Evolutionary conservation across 2,888 invertebrate species (phyloP), one percentile per base, ranked within the genome.

Genomic region (Chesias legatella): DNA sequence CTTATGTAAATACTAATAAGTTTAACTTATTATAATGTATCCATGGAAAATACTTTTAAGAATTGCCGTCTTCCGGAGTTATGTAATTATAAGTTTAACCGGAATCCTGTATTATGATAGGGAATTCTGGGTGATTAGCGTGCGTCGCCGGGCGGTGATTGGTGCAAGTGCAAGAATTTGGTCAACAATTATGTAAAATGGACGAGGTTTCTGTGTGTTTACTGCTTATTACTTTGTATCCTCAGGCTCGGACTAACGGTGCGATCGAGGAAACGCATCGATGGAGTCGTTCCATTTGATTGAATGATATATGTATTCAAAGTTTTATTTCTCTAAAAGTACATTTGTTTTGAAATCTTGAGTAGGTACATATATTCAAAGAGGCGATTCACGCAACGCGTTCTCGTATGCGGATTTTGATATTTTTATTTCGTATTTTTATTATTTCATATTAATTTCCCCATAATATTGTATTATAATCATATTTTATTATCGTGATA

Each of bases 141-240:
- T 56, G 55, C 56, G 53, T 49, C 52, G n/a, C n/a, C 43, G 53
- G 56, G 56, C 65, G 58, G 63, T 76, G 68, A 79, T 81, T 80
- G 77, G 64, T 66, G 65, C 60, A 58, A 70, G 62, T 64, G 71
- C 70, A 73, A 73, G 67, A 69, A 75, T 78, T 81, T 79, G 47
- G 69, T 61, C 58, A 69, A 74, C 63, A 74, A 82, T 84, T 77
- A 78, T 69, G 76, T 73, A 75, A 71, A 77, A 70, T 76, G 76
- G 59, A 65, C 67, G 70, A 60, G 53, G 61, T 69, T 59, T 64
- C 66, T 78, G 73, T 81, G 61, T 77, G 67, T 79, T 82, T 77
- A 79, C 68, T 76, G 68, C 68, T 78, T 75, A 79, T 83, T 85
- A 80, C 75, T 67, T 72, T 67, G 66, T 77, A 60, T 62, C 78